Evolutionary conservation across 2,888 invertebrate species (phyloP), one percentile per base, ranked within the genome.

Genomic region (Dioctria linearis): DNA sequence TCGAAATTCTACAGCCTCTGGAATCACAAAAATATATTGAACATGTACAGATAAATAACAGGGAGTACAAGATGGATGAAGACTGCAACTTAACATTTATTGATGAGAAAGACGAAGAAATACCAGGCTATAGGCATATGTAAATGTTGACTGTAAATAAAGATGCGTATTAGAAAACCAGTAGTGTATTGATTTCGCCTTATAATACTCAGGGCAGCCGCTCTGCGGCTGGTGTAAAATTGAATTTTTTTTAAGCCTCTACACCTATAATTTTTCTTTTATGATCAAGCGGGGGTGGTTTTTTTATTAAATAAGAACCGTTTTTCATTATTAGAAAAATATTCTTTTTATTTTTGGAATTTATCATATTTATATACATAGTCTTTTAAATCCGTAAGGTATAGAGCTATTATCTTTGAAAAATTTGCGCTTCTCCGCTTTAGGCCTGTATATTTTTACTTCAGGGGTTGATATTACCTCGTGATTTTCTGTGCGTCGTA

Each of bases 361-460:
- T 25, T 25, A 25, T 2, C 25, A 25, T 25, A 25, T 25, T 25
- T 25, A 25, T 25, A 25, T 61, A 25, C 2, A 25, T 25, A 1
- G 25, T 25, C 25, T 67, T 67, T n/a, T 67, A 13, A 13, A 67
- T 13, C 66, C 66, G 25, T 43, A 67, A 3, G 66, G 13, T n/a
- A 67, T n/a, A 8, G 46, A 67, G 13, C 66, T 67, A 43, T 13
- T 8, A 43, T 67, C 66, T 67, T 67, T 5, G 0, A 67, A 43
- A 43, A 67, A 67, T 67, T 46, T 43, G 0, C 66, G 42, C n/a
- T 67, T 67, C 43, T 67, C 66, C n/a, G 66, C 66, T 43, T 67
- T 43, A 25, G 66, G 46, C 13, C 5, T 43, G 46, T 67, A 67
- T 6, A 4, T 13, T 67, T 67, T 67, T 4, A 43, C 8, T 46